phyloP scores from a whole-genome alignment of 2,113 vertebrate species.

The Todiramphus saurophagus region DNA sequence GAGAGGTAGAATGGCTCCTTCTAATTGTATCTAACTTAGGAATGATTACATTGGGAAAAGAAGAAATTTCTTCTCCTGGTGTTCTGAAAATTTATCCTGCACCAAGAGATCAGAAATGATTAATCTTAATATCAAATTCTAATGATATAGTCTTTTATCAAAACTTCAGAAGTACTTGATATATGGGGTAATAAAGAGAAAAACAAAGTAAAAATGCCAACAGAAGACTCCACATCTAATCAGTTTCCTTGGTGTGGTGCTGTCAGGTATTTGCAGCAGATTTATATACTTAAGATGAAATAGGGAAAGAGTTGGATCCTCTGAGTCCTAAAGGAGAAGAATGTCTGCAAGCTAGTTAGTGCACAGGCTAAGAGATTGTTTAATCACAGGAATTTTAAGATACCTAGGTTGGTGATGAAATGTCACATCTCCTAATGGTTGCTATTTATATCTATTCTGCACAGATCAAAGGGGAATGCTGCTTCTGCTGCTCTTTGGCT shows the following conservation, averaged over 20 bases:
- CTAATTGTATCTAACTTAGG: slow-evolving; percentile 5
- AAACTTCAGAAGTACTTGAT: not conserved
- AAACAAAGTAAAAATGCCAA: slow-evolving; percentile 1
- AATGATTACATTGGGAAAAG: slow-evolving; percentile 15
- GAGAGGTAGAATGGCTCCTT: not conserved
- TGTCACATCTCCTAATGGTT: not conserved
- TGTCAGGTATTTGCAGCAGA: not conserved
- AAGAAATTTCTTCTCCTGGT: slow-evolving; percentile 11
- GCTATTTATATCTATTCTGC: slow-evolving; percentile 1
- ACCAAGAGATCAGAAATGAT: slow-evolving; percentile 14
- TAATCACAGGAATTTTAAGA: slow-evolving; percentile 11
- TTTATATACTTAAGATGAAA: not conserved
- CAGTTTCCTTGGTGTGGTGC: not conserved
- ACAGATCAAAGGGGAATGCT: slow-evolving; percentile 27
- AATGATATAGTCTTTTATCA: not conserved
- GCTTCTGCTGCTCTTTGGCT: slow-evolving; percentile 27
- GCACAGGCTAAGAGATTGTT: not conserved
- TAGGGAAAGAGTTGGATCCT: not conserved
- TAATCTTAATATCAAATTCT: not conserved
- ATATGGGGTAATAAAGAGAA: not conserved
- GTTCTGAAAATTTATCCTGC: slow-evolving; percentile 1
- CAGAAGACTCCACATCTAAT: not conserved
- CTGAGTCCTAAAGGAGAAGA: not conserved
- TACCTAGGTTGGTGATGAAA: slow-evolving; percentile 25
- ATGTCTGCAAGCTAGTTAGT: not conserved